Base-by-base conservation (phyloP, 2,113 vertebrate genomes). In the Cyanoliseus patagonus region DNA sequence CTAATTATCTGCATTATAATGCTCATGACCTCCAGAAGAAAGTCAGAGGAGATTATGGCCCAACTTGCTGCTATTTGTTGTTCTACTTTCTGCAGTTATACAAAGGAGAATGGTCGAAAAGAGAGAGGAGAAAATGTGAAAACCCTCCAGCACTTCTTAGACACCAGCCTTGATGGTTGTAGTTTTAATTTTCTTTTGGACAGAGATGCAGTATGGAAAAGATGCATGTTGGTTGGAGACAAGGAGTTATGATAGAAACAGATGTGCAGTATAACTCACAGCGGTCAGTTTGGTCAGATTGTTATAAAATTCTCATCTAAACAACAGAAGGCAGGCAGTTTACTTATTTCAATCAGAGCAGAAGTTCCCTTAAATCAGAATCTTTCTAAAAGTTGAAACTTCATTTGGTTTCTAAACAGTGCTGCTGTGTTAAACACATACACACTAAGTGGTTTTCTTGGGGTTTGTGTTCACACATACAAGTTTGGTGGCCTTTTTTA, bases 401-500 rank as follows among this genome's bases (percentile, higher is more conserved):
- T 15, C 7, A 1, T 46, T 42, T 53, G 17, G 4, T 53, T 67
- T 37, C 57, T n/a, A 2, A 33, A 5, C 5, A 22, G 44, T 7
- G 17, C 15, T 28, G 52, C 28, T 44, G 44, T 47, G 35, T 70
- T 83, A 35, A 17, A n/a, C 55, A 23, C 19, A 59, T 20, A 9
- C 6, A 24, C 30, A 17, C 7, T 0, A 3, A 27, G 37, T 6
- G 20, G 6, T 41, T 61, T 82, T 28, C 28, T 20, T 11, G 30
- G 52, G 51, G 17, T 7, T 2, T 1, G 30, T 17, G 25, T 37
- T 37, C 1, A 9, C 52, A 23, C 20, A 0, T 23, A 25, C 17
- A 41, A 8, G 41, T n/a, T 63, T 25, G 24, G 47, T 33, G 62
- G 33, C 31, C 61, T 75, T 74, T 57, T 42, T 30, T 11, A 51